Evolutionary conservation across 2,888 invertebrate species (phyloP), one percentile per base, ranked within the genome.

Genomic region (Trichogramma evanescens): DNA sequence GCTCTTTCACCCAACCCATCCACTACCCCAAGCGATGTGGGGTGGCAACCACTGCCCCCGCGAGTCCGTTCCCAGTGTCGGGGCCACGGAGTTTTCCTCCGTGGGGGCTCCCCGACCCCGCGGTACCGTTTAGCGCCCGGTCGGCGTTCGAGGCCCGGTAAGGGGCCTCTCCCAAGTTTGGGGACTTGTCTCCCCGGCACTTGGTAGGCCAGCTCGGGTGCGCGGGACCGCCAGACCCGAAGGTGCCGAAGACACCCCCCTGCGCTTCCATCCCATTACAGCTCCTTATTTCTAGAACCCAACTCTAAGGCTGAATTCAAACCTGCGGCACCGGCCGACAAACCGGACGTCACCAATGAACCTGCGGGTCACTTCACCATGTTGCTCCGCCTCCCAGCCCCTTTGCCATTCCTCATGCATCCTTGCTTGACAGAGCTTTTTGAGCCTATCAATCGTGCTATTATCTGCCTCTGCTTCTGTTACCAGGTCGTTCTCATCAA

Each of bases 311-410:
- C 52, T 42, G 9, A 50, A 40, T 0, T 56, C 49, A 53, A 61
- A 52, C 1, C 8, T 6, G 9, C 5, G 6, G 3, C 6, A 9
- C 5, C 40, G 3, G 4, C n/a, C 40, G 1, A 41, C 43, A 8
- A 59, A 41, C 2, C 48, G 5, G 1, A 62, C 62, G 45, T 59
- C 45, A 9, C 44, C n/a, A 5, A 59, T 56, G n/a, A 43, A 63
- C 54, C 42, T 38, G 50, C 46, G 46, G 41, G 56, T 56, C 5
- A 56, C 49, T 26, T 50, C 41, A 7, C 59, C 63, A n/a, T 56
- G 48, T 5, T 4, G 26, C 8, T 43, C 7, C 1, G 2, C 45
- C 49, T 63, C 45, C 63, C 63, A 63, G 39, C 63, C 45, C 38
- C 38, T 39, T 38, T 61, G 60, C 13, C 13, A 13, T 13, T 13